Evolutionary conservation across 2,888 invertebrate genomes (phyloP).

Genomic region (Andrena chrysosceles): DNA sequence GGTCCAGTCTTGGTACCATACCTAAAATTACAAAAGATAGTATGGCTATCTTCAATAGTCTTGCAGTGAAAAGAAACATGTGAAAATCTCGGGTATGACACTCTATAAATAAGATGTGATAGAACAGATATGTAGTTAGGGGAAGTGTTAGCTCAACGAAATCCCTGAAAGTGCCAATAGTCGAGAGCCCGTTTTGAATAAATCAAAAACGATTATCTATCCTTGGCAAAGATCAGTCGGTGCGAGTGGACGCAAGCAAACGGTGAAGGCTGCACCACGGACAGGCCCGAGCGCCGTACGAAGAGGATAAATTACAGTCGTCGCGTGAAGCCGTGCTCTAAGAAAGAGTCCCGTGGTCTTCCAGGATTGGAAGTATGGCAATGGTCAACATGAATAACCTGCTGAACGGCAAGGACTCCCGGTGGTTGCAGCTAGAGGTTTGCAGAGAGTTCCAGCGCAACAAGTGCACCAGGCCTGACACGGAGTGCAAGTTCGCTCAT

Average conservation of each 20-base stretch:
- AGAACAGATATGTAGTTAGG: neutral
- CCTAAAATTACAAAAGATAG: no score
- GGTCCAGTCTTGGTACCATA: no score
- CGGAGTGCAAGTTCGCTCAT: conserved; percentile 99
- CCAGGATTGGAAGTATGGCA: conserved; percentile 87
- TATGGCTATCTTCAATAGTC: no score
- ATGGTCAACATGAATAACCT: conserved; percentile 99
- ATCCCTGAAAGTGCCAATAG: conserved; percentile 57
- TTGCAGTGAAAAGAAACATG: no score
- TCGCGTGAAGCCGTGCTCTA: conserved; percentile 41
- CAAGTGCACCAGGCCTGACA: conserved; percentile 99
- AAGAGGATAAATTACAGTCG: conserved; percentile 55
- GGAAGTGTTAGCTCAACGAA: conserved; percentile 24
- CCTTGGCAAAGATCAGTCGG: conserved; percentile 69
- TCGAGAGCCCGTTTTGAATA: conserved; percentile 46
- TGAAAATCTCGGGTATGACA: no score
- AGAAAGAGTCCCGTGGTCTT: conserved; percentile 68
- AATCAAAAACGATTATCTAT: conserved; percentile 66
- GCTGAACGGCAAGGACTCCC: conserved; percentile 99
- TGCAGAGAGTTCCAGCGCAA: conserved; percentile 99
- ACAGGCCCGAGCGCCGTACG: conserved; percentile 35
- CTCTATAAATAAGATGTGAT: neutral
- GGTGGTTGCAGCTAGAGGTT: conserved; percentile 99
- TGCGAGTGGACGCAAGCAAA: conserved; percentile 70
- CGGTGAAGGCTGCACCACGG: conserved; percentile 26